Percentiles rank a stretch among this genome's conserved stretches.
Conservation (phyloP, 2,797 vertebrate species). For the Gymnothorax javanicus region DNA sequence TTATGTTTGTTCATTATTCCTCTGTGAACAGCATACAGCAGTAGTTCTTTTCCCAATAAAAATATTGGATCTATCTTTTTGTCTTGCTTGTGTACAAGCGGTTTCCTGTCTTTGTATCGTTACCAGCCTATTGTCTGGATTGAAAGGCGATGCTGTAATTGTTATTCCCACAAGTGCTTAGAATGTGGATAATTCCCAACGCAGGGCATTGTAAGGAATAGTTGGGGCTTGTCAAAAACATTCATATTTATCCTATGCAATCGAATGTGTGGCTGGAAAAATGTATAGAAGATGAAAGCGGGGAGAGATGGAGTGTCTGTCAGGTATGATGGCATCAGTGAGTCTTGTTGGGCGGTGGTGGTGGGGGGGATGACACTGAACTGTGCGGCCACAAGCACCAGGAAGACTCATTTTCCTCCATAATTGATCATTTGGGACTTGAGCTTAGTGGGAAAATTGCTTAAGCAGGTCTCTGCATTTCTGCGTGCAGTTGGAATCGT, state of each 20-base stretch:
- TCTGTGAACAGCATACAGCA: background rate
- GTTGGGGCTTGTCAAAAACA: background rate
- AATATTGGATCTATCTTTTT: background rate
- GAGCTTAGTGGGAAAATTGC: conserved; percentile 40
- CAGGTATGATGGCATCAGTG: conserved; percentile 19
- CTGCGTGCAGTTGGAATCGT: background rate
- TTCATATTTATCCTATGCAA: conserved; percentile 15
- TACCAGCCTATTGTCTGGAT: background rate
- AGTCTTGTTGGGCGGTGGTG: background rate
- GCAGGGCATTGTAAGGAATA: background rate
- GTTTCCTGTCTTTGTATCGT: background rate
- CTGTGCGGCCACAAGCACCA: conserved; percentile 38
- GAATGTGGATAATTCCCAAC: background rate
- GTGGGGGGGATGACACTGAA: conserved; percentile 1
- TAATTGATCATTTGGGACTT: conserved; percentile 35
- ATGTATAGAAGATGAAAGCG: conserved; percentile 1
- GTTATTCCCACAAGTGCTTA: background rate
- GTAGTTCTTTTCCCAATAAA: background rate
- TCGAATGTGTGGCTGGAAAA: background rate
- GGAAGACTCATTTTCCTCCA: conserved; percentile 42
- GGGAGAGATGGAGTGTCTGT: conserved; percentile 14
- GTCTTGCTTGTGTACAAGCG: background rate
- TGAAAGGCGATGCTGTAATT: background rate
- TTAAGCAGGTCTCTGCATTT: conserved; percentile 29
- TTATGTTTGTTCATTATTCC: background rate